Evolutionary conservation across 2,888 invertebrate species (phyloP).

Genomic region (Melieria omissa): DNA sequence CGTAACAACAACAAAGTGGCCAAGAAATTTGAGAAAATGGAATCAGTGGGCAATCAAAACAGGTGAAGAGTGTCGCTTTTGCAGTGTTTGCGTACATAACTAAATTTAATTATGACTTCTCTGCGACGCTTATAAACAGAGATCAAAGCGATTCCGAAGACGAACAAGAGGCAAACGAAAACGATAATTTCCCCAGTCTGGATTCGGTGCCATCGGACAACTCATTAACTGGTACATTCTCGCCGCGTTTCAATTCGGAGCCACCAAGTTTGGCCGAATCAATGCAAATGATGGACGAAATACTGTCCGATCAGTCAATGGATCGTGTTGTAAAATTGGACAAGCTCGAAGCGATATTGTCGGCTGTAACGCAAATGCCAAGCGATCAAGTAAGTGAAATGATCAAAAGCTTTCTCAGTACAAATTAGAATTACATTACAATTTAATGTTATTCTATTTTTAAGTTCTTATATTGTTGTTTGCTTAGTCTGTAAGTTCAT

Average conservation of each 20-base stretch:
- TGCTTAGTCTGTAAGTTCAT: too few relatives aligned
- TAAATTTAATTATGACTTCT: conserved; percentile 4
- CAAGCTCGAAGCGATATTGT: conserved; percentile 85
- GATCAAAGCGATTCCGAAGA: conserved; percentile 81
- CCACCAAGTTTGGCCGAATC: conserved; percentile 82
- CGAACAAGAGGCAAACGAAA: conserved; percentile 77
- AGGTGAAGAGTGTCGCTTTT: conserved; percentile 60
- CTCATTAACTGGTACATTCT: conserved; percentile 73
- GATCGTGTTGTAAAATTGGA: conserved; percentile 88
- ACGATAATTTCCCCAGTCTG: conserved; percentile 77
- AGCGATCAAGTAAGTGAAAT: conserved; percentile 68
- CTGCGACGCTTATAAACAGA: conserved; percentile 56
- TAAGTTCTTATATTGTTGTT: background rate
- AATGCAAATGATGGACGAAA: conserved; percentile 89
- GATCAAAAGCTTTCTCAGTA: too few relatives aligned
- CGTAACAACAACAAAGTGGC: conserved; percentile 89
- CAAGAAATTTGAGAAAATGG: conserved; percentile 89
- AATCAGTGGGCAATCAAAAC: conserved; percentile 79
- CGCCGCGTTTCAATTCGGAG: conserved; percentile 73
- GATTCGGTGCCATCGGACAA: conserved; percentile 84
- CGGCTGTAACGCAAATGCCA: conserved; percentile 80
- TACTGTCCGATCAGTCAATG: conserved; percentile 83
- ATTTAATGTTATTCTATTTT: background rate
- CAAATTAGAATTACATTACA: background rate
- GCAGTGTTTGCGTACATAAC: background rate